These are phyloP conservation scores for Coryphaenoides rupestris DNA, from an alignment of 2,113 vertebrate species.

Conservation along the genomic window DNA sequence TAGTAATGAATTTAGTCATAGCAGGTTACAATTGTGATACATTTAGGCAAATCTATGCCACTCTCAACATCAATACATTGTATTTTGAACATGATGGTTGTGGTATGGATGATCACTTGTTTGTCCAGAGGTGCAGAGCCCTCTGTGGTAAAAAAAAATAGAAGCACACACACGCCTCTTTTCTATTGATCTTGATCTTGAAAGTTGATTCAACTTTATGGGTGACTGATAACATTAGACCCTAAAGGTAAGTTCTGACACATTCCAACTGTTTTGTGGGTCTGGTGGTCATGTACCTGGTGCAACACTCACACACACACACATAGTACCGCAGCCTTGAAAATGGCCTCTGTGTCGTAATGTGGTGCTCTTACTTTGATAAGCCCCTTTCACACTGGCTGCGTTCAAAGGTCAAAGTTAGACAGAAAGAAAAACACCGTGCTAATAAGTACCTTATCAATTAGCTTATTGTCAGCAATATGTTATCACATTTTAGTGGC, in stretches of 20 bases:
- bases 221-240: neutral
- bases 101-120: too few species aligned
- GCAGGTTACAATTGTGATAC: too few species aligned
- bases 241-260: neutral
- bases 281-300: too few species aligned
- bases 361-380: conserved; percentile 41
- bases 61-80: neutral
- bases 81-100: neutral
- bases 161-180: neutral
- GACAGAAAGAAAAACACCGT: conserved; percentile 1
- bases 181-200: neutral
- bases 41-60: too few species aligned
- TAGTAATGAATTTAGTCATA: too few species aligned
- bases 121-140: too few species aligned
- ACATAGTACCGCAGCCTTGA: conserved; percentile 14
- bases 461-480: neutral
- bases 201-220: neutral
- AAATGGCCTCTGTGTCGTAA: conserved; percentile 26
- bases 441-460: neutral
- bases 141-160: too few species aligned
- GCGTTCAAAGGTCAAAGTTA: conserved; percentile 46
- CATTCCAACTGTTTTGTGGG: too few species aligned
- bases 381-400: conserved; percentile 13
- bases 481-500: neutral
- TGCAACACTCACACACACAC: too few species aligned